A percentile compares a stretch with the other conserved stretches of the same genome.
Evolutionary conservation across 2,888 invertebrate genomes (phyloP).

Genomic region (Melinopterus prodromus): DNA sequence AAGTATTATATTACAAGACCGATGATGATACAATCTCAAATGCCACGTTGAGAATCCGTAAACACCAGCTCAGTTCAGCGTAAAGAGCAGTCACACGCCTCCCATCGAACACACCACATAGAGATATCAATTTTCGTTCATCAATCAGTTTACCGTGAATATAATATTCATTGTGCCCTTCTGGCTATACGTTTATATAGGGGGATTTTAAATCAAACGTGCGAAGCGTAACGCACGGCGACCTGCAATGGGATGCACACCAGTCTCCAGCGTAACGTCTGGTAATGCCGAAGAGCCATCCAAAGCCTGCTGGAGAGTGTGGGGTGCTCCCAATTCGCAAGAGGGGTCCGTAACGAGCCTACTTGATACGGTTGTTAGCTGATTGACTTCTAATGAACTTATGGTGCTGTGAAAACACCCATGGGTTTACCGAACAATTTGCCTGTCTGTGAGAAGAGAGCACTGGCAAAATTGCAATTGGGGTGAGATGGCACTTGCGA

Average conservation of each 20-base stretch:
- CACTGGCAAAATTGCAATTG: background rate
- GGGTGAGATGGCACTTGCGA: background rate
- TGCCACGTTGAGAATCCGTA: background rate
- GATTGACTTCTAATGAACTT: conserved; percentile 62
- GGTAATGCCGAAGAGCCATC: background rate
- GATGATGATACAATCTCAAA: background rate
- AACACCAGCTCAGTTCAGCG: background rate
- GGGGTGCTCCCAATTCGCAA: conserved; percentile 27
- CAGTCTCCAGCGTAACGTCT: background rate
- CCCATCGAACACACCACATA: background rate
- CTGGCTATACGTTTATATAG: background rate
- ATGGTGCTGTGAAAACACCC: conserved; percentile 56
- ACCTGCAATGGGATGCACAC: background rate
- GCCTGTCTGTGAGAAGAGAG: conserved; percentile 24
- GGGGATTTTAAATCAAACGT: background rate
- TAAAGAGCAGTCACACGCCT: background rate
- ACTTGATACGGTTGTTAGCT: conserved; percentile 56
- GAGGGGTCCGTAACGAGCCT: conserved; percentile 41
- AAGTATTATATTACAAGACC: background rate
- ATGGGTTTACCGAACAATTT: conserved; percentile 48
- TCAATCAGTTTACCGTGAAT: background rate
- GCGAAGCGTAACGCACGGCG: background rate
- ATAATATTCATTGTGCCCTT: background rate
- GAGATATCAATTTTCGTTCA: background rate
- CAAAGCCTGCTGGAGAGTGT: background rate